Conservation (phyloP, 2,113 vertebrate species). For the Tyrannus savana region DNA sequence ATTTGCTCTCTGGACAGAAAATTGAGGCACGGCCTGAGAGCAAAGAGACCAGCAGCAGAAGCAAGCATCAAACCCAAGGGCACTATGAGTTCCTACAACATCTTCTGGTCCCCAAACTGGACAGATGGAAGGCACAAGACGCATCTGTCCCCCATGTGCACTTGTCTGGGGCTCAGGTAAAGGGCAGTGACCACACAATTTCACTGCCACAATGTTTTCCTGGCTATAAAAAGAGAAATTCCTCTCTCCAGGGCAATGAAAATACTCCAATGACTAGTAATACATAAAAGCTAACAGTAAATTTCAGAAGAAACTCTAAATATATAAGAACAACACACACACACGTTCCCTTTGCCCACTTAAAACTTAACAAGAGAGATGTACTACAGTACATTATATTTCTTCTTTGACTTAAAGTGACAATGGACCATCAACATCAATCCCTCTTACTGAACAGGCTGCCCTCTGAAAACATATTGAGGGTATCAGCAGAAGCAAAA, state of each 20-base stretch:
- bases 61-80: background rate
- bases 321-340: background rate
- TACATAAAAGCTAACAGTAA: background rate
- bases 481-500: background rate
- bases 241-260: background rate
- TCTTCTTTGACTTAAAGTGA: background rate
- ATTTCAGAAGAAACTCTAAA: background rate
- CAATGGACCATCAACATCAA: background rate
- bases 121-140: background rate
- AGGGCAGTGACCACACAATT: background rate
- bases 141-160: accelerated
- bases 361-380: background rate
- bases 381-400: background rate
- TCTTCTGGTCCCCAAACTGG: background rate
- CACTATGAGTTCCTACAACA: background rate
- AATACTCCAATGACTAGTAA: background rate
- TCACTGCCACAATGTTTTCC: background rate
- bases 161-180: background rate
- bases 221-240: background rate
- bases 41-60: background rate
- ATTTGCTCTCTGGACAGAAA: background rate
- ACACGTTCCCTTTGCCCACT: background rate
- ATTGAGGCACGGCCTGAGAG: accelerated
- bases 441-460: background rate
- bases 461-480: background rate